Evolutionary conservation across 1,140 invertebrate genomes (phyloP).

Genomic region (Bicyclus anynana): DNA sequence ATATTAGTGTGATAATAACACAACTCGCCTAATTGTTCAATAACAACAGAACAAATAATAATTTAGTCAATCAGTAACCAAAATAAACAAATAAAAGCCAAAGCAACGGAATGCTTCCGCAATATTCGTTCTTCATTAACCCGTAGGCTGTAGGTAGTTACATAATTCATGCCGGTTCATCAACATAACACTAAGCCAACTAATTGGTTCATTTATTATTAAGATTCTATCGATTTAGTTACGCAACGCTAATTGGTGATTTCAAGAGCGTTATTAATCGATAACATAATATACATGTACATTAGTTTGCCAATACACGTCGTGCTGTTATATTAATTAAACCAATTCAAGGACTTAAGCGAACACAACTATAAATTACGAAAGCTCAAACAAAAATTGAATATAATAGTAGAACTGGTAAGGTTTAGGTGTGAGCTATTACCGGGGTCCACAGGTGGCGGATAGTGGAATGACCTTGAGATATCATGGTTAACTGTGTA

Average conservation of each 20-base stretch:
- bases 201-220: conserved; percentile 34
- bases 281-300: not conserved
- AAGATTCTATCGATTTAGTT: conserved; percentile 29
- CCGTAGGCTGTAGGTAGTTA: not conserved
- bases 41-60: not conserved
- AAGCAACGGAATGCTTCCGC: conserved; percentile 5
- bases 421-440: too few species aligned
- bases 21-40: not conserved
- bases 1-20: too few species aligned
- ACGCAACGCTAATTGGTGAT: conserved; percentile 21
- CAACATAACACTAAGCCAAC: conserved; percentile 13
- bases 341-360: too few species aligned
- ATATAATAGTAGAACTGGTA: too few species aligned
- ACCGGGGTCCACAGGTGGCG: too few species aligned
- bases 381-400: too few species aligned
- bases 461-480: too few species aligned
- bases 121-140: conserved; percentile 15
- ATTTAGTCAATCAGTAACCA: not conserved
- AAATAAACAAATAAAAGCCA: conserved; percentile 5
- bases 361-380: too few species aligned
- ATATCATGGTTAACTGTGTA: too few species aligned
- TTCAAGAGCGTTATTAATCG: conserved; percentile 18
- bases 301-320: not conserved
- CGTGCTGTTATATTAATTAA: not conserved
- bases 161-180: conserved; percentile 15